A percentile compares a stretch with the other conserved stretches of the same genome.
phyloP scores from a whole-genome alignment of 2,888 invertebrate species.

The Pseudolycoriella hygida region DNA sequence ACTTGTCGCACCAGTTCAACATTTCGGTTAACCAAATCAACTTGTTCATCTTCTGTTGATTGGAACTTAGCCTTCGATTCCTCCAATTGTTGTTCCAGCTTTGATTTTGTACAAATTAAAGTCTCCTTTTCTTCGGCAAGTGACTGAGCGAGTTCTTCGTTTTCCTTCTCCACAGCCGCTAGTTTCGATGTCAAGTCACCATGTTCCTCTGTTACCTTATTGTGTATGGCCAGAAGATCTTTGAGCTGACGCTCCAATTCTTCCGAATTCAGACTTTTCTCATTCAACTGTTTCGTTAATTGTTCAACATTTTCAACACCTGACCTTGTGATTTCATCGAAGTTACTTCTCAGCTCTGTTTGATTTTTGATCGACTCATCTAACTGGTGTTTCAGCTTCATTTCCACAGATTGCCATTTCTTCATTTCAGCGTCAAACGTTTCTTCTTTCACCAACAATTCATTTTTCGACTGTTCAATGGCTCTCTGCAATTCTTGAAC shows the following conservation, averaged over 20 bases:
- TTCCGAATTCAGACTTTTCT: background rate
- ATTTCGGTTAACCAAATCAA: slow-evolving; percentile 9
- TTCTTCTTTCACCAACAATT: slow-evolving; percentile 30
- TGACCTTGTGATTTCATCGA: background rate
- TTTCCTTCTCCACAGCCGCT: background rate
- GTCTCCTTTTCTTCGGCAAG: background rate
- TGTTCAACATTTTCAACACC: background rate
- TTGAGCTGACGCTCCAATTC: background rate
- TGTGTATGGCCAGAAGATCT: background rate
- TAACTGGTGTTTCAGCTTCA: slow-evolving; percentile 32
- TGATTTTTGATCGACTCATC: slow-evolving; percentile 34
- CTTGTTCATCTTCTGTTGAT: slow-evolving; percentile 8
- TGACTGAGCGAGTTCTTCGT: background rate
- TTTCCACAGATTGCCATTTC: slow-evolving; percentile 32
- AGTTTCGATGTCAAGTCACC: background rate
- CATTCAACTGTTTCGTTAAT: background rate
- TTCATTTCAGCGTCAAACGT: slow-evolving; percentile 34
- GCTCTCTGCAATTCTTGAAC: slow-evolving; percentile 33
- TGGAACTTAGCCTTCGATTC: background rate
- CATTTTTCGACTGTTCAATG: slow-evolving; percentile 30
- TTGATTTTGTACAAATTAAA: too few relatives aligned
- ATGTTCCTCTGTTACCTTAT: background rate
- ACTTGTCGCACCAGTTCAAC: slow-evolving; percentile 2
- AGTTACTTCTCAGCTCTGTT: slow-evolving; percentile 14
- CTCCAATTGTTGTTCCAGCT: background rate